Percentiles rank a stretch among this genome's conserved stretches.
These are phyloP conservation scores for Lytechinus variegatus DNA, from an alignment of 35 echinoderm and acorn worm species.

Conservation along the genomic window DNA sequence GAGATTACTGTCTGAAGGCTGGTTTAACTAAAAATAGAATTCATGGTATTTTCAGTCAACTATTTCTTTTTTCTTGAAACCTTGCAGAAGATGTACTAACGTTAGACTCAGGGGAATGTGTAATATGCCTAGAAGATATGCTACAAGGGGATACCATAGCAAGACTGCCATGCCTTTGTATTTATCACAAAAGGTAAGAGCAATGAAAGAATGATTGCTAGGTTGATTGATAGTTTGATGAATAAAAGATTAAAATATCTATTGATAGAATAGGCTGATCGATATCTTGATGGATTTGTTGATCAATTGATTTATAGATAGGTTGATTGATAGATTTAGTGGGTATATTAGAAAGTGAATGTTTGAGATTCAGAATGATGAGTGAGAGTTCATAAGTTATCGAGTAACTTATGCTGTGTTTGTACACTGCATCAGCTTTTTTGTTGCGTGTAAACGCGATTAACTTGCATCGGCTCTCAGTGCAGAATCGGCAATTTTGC, in stretches of 20 bases:
- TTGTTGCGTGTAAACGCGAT: too few species aligned
- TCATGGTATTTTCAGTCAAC: background rate
- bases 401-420: too few species aligned
- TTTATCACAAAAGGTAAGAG: constrained; percentile 97
- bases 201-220: background rate
- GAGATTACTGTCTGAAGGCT: too few species aligned
- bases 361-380: too few species aligned
- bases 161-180: constrained; percentile 98
- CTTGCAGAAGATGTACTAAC: constrained; percentile 91
- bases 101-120: constrained; percentile 90
- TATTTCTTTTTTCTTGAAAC: background rate
- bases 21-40: too few species aligned
- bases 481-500: too few species aligned
- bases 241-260: background rate
- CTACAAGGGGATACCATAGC: constrained; percentile 92
- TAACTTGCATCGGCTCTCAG: too few species aligned
- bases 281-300: background rate
- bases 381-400: too few species aligned
- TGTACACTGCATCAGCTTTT: too few species aligned
- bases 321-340: background rate
- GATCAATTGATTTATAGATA: background rate
- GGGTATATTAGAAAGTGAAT: too few species aligned
- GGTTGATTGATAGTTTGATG: background rate
- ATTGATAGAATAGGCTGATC: background rate
- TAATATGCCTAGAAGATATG: constrained; percentile 97